These are phyloP conservation scores for Aegotheles bennettii DNA, from an alignment of 2,113 vertebrate species.

Conservation along the genomic window DNA sequence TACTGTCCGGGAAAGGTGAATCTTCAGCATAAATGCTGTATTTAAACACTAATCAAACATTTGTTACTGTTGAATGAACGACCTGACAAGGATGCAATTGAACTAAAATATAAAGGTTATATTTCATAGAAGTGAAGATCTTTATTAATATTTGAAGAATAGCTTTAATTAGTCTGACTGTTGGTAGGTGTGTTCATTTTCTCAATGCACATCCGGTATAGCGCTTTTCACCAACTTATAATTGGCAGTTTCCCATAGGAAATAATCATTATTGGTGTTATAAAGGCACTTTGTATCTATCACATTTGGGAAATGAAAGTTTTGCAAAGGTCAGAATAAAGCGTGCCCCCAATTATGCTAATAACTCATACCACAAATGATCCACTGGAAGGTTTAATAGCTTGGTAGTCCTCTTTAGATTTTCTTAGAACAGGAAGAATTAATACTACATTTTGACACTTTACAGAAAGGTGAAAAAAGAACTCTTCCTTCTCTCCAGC, in stretches of 20 bases:
- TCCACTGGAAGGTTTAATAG: constrained; percentile 76
- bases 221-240: constrained; percentile 68
- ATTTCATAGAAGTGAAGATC: neutral
- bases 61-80: constrained; percentile 9
- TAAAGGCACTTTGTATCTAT: constrained; percentile 73
- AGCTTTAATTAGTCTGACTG: constrained; percentile 41
- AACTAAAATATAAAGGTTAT: neutral
- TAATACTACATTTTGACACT: neutral
- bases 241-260: constrained; percentile 78
- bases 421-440: constrained; percentile 26
- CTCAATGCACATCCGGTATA: constrained; percentile 53
- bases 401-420: constrained; percentile 65
- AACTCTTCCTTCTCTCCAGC: neutral
- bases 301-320: constrained; percentile 86
- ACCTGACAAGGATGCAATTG: neutral
- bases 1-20: neutral
- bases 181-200: constrained; percentile 54
- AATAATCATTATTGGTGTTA: constrained; percentile 74
- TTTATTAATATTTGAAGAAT: constrained; percentile 30
- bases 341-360: constrained; percentile 93
- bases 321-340: constrained; percentile 84
- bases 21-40: neutral
- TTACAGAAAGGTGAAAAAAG: constrained; percentile 4
- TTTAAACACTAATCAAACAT: constrained; percentile 11
- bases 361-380: constrained; percentile 85